Conservation (phyloP, 2,113 vertebrate genomes). For the Cairina moschata region DNA sequence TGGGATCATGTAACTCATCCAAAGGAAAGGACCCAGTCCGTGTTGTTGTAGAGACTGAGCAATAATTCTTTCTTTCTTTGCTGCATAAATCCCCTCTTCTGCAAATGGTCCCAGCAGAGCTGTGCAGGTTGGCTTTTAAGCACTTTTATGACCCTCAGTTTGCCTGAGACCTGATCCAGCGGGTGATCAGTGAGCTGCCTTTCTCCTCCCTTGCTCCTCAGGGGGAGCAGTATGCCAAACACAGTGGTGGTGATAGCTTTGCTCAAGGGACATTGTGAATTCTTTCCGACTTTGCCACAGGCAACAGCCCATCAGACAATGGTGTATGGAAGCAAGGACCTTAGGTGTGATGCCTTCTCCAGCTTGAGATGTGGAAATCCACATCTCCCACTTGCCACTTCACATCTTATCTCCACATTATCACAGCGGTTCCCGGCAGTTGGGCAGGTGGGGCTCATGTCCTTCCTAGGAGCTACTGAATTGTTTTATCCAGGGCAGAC, state of each 20-base stretch:
- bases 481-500: background rate
- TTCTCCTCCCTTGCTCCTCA: background rate
- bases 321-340: background rate
- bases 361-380: background rate
- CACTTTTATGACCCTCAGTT: background rate
- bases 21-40: background rate
- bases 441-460: background rate
- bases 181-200: background rate
- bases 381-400: background rate
- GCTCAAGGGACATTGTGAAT: too few relatives aligned
- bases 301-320: background rate
- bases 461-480: background rate
- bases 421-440: background rate
- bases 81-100: background rate
- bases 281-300: background rate
- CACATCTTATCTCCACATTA: too few relatives aligned
- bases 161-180: background rate
- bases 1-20: background rate
- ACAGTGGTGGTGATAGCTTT: too few relatives aligned
- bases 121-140: background rate
- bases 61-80: background rate
- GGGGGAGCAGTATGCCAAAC: background rate
- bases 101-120: background rate
- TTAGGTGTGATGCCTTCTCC: background rate
- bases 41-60: rapidly evolving